Evolutionary conservation across 2,888 invertebrate species (phyloP).

Genomic region (Tipula unca): DNA sequence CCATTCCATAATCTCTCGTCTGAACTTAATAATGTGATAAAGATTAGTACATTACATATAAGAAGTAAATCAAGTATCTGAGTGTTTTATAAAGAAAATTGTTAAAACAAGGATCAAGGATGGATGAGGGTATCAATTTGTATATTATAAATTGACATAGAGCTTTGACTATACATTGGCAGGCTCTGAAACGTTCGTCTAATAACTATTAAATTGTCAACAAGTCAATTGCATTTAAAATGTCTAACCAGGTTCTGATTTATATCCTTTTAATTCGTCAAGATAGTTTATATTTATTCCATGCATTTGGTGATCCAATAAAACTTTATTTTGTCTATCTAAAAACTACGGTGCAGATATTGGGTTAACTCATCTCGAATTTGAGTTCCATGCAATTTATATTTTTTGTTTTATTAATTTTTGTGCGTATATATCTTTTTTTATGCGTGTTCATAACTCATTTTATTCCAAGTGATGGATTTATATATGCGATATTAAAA

Average conservation of each 20-base stretch:
- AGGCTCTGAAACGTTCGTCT: background rate
- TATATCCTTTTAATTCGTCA: background rate
- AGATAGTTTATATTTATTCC: background rate
- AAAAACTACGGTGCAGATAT: background rate
- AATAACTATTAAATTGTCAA: background rate
- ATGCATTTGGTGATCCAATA: background rate
- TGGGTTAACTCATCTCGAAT: background rate
- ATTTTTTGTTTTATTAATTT: background rate
- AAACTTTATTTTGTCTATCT: background rate
- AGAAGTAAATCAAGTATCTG: background rate
- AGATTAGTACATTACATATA: no score
- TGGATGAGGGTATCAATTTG: background rate
- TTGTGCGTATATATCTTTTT: background rate
- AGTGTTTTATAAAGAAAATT: background rate
- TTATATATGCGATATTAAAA: background rate
- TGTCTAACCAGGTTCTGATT: background rate
- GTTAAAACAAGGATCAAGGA: background rate
- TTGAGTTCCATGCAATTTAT: background rate
- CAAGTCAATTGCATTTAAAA: background rate
- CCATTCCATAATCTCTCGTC: background rate
- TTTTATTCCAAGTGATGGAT: background rate
- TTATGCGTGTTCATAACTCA: background rate
- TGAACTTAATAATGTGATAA: background rate
- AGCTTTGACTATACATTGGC: background rate
- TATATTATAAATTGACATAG: background rate